Evolutionary conservation across 2,888 invertebrate genomes (phyloP).

Genomic region (Ectobius pallidus): DNA sequence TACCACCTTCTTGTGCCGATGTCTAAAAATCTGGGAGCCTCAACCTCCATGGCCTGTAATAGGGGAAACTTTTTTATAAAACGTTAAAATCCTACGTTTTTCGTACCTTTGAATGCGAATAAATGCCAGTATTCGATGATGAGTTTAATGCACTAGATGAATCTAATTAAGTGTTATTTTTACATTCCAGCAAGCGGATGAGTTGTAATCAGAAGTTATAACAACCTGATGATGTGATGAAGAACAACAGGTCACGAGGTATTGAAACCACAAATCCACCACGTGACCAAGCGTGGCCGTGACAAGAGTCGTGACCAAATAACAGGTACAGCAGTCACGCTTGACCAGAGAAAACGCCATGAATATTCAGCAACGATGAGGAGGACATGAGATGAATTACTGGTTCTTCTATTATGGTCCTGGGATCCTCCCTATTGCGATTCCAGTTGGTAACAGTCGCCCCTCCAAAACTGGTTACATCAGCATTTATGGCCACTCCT

Average conservation of each 20-base stretch:
- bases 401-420: background rate
- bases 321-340: conserved; percentile 8
- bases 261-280: conserved; percentile 20
- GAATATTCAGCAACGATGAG: background rate
- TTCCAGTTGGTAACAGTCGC: background rate
- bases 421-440: background rate
- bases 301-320: conserved; percentile 11
- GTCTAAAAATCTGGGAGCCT: too few relatives aligned
- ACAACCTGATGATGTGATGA: background rate
- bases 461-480: too few relatives aligned
- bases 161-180: too few relatives aligned
- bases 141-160: too few relatives aligned
- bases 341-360: conserved; percentile 17
- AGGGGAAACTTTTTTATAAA: too few relatives aligned
- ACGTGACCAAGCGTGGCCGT: conserved; percentile 18
- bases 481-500: too few relatives aligned
- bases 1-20: too few relatives aligned
- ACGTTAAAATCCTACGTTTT: too few relatives aligned
- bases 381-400: conserved; percentile 2
- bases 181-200: too few relatives aligned
- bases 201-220: background rate
- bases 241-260: conserved; percentile 29
- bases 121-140: too few relatives aligned
- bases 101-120: too few relatives aligned
- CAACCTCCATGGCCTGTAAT: too few relatives aligned